Percentiles rank a stretch among this genome's conserved stretches.
Conservation (phyloP, 1,140 invertebrate genomes). For the Aleiodes sp. region DNA sequence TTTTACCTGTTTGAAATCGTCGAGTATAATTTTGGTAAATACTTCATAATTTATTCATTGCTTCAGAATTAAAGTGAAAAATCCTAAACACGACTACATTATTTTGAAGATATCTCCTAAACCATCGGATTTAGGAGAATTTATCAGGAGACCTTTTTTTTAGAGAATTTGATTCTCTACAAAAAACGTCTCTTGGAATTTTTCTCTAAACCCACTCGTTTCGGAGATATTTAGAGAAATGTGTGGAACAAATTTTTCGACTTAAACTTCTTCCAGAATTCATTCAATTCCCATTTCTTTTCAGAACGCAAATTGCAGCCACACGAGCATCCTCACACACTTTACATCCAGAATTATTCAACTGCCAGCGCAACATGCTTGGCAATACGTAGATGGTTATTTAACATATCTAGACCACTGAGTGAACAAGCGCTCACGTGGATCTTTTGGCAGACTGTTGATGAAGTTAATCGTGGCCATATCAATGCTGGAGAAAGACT, state of each 20-base stretch:
- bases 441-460: constrained; percentile 86
- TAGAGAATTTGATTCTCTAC: too few species aligned
- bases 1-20: constrained; percentile 99
- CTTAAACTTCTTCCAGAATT: neutral
- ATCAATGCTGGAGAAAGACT: constrained; percentile 88
- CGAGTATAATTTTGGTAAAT: constrained; percentile 92
- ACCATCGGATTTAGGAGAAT: too few species aligned
- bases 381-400: constrained; percentile 94
- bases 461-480: constrained; percentile 94
- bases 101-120: too few species aligned
- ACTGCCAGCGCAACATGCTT: constrained; percentile 97
- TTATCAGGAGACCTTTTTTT: too few species aligned
- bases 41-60: neutral
- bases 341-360: constrained; percentile 99
- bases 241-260: neutral
- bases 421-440: constrained; percentile 78
- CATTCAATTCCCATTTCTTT: constrained; percentile 48
- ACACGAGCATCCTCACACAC: constrained; percentile 94
- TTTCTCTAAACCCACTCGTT: too few species aligned
- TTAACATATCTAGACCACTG: constrained; percentile 72
- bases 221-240: too few species aligned
- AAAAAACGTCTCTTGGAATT: too few species aligned
- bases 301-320: constrained; percentile 92
- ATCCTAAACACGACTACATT: neutral
- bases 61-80: neutral